These are phyloP conservation scores for Myotis planiceps DNA, from an alignment of 2,797 vertebrate genomes.

Conservation along the genomic window DNA sequence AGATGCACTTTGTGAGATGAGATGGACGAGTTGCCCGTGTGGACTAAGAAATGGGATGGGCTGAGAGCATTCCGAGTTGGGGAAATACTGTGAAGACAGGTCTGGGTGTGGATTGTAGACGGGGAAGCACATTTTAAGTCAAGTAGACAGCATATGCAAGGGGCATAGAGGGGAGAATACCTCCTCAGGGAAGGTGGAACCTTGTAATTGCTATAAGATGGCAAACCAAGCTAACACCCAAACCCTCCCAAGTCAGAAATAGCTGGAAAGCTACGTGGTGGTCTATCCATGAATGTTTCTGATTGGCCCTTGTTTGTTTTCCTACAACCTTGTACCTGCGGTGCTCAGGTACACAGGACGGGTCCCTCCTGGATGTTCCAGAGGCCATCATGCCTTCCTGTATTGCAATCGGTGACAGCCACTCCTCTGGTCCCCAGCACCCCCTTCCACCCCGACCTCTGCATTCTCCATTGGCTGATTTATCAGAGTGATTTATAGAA, in stretches of 20 bases:
- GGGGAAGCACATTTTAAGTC: background rate
- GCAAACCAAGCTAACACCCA: background rate
- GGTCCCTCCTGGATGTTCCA: background rate
- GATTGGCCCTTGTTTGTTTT: too few relatives aligned
- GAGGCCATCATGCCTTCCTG: background rate
- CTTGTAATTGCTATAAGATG: background rate
- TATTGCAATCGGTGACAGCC: background rate
- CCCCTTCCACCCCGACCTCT: background rate
- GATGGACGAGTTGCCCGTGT: too few relatives aligned
- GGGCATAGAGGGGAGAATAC: background rate
- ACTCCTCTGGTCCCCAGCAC: background rate
- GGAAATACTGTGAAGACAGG: background rate
- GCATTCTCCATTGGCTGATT: background rate
- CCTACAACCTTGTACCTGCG: background rate
- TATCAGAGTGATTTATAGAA: background rate
- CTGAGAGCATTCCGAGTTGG: too few relatives aligned
- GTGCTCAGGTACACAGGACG: background rate
- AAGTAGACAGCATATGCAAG: background rate
- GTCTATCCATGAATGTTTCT: background rate
- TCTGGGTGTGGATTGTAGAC: background rate
- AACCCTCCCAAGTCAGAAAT: background rate
- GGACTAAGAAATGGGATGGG: background rate
- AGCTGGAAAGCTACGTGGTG: background rate
- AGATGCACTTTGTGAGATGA: background rate
- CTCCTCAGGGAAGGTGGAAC: background rate